Evolutionary conservation across 2,113 vertebrate genomes (phyloP).

Genomic region (Podarcis cretensis): DNA sequence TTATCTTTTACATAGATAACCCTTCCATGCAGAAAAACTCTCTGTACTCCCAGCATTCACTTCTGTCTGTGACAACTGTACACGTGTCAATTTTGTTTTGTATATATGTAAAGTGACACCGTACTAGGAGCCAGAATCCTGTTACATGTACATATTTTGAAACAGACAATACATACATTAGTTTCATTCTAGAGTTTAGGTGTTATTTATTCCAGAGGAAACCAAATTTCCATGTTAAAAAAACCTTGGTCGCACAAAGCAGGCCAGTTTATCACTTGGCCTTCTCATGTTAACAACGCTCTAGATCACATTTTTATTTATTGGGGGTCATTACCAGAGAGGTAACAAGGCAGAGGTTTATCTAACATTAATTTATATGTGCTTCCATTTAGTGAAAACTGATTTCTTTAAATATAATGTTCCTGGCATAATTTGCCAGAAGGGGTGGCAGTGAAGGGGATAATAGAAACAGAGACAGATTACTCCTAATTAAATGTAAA

Average conservation of each 20-base stretch:
- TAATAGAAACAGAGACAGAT: conserved; percentile 5
- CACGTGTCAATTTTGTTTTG: not conserved
- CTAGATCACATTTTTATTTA: not conserved
- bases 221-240: not conserved
- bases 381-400: not conserved
- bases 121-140: not conserved
- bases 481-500: not conserved
- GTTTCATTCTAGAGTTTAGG: not conserved
- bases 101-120: not conserved
- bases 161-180: not conserved
- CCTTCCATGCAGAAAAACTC: not conserved
- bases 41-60: not conserved
- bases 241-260: not conserved
- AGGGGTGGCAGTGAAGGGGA: not conserved
- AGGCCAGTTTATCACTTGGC: not conserved
- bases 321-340: not conserved
- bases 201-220: not conserved
- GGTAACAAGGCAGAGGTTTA: not conserved
- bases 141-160: not conserved
- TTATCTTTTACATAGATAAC: no score
- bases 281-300: not conserved
- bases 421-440: not conserved
- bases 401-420: not conserved
- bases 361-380: not conserved
- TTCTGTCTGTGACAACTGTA: not conserved